Evolutionary conservation across 2,888 invertebrate genomes (phyloP).

Genomic region (Gibbula magus): DNA sequence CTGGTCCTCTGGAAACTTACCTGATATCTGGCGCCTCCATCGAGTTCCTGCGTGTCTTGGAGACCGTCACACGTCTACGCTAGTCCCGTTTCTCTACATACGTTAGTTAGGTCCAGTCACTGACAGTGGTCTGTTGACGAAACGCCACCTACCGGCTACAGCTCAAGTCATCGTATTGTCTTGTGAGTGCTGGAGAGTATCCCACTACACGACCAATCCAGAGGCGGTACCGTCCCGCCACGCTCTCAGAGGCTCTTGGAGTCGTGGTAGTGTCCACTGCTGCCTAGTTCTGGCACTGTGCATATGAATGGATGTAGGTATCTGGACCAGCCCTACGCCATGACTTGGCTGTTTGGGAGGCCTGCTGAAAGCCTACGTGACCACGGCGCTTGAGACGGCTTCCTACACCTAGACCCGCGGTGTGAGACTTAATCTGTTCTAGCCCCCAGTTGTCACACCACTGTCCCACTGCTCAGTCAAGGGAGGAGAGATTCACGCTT

Average conservation of each 20-base stretch:
- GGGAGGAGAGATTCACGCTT: background rate
- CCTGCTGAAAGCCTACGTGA: slow-evolving; percentile 3
- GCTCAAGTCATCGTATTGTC: slow-evolving; percentile 25
- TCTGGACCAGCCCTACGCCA: background rate
- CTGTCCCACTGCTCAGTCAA: background rate
- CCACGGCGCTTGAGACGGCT: background rate
- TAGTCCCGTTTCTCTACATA: slow-evolving; percentile 25
- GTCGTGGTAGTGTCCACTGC: background rate
- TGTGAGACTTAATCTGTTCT: background rate
- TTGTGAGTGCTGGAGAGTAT: background rate
- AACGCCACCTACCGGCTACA: slow-evolving; percentile 22
- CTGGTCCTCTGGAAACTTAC: slow-evolving; percentile 10
- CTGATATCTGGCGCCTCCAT: slow-evolving; percentile 20
- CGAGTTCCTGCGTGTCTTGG: slow-evolving; percentile 14
- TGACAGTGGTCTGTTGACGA: background rate
- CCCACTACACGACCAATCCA: slow-evolving; percentile 19
- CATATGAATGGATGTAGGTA: background rate
- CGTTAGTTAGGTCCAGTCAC: slow-evolving; percentile 2
- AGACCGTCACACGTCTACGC: slow-evolving; percentile 19
- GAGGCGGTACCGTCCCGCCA: background rate
- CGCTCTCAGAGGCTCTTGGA: background rate
- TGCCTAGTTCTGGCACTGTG: background rate
- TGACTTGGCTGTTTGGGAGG: background rate
- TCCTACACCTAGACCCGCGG: slow-evolving; percentile 1
- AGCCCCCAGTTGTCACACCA: slow-evolving; percentile 14